These are phyloP conservation scores for Spodoptera picta DNA, from an alignment of 2,888 invertebrate genomes.

Conservation along the genomic window DNA sequence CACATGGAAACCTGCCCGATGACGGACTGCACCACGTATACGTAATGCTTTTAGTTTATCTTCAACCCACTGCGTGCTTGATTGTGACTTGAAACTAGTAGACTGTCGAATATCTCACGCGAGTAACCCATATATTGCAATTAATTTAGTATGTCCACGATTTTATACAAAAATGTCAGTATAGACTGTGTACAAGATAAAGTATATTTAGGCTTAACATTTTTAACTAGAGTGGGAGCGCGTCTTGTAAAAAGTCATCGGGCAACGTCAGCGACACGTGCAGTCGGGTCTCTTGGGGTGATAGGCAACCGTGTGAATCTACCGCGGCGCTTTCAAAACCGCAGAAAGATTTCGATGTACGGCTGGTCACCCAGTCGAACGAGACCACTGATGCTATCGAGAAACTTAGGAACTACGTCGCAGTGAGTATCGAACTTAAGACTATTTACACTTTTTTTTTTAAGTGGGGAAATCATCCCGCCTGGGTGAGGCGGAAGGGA, in stretches of 20 bases:
- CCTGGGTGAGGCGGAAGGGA: too few relatives aligned
- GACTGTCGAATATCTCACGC: too few relatives aligned
- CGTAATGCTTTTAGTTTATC: constrained; percentile 63
- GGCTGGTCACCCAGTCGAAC: constrained; percentile 68
- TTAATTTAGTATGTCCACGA: not conserved
- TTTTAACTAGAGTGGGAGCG: constrained; percentile 81
- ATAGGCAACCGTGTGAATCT: constrained; percentile 26
- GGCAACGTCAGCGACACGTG: constrained; percentile 59
- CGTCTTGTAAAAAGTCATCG: constrained; percentile 58
- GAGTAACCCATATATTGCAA: too few relatives aligned
- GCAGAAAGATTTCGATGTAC: constrained; percentile 58
- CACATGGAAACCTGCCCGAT: constrained; percentile 4
- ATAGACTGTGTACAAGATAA: constrained; percentile 13
- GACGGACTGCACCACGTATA: constrained; percentile 58
- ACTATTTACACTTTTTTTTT: not conserved
- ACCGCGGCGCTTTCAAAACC: constrained; percentile 19
- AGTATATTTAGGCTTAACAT: constrained; percentile 68
- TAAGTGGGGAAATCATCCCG: too few relatives aligned
- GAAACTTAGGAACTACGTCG: constrained; percentile 74
- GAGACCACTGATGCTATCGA: constrained; percentile 76
- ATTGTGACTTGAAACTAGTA: not conserved
- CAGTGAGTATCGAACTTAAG: constrained; percentile 54
- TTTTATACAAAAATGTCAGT: too few relatives aligned
- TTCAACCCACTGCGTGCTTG: not conserved
- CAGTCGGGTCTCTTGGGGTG: constrained; percentile 49